phyloP scores from a whole-genome alignment of 2,797 vertebrate genomes.

The Apodemus agrarius region DNA sequence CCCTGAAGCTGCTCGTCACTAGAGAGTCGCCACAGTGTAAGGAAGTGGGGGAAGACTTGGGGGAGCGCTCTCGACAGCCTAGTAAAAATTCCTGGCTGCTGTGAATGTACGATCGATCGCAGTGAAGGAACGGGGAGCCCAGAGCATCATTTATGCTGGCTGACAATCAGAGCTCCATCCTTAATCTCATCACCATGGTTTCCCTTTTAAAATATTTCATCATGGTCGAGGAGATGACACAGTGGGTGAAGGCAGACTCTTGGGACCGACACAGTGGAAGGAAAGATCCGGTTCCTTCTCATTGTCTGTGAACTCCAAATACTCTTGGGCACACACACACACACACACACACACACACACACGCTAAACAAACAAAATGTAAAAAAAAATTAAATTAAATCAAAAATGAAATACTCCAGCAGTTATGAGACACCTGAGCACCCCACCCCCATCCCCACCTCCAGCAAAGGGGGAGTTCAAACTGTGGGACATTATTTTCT shows the following conservation, averaged over 20 bases:
- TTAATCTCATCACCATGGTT: background rate
- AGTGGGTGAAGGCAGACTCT: background rate
- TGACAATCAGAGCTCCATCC: background rate
- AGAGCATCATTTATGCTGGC: background rate
- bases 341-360: too few relatives aligned
- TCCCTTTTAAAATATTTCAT: background rate
- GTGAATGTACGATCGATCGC: too few relatives aligned
- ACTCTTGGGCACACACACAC: background rate
- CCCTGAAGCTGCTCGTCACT: background rate
- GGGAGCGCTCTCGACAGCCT: background rate
- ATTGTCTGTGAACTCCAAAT: background rate
- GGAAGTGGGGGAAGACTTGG: background rate
- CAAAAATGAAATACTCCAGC: background rate
- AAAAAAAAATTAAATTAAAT: background rate
- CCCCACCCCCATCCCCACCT: background rate
- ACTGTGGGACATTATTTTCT: background rate
- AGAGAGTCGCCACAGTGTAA: background rate
- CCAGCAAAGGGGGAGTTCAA: background rate
- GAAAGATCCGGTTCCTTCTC: background rate
- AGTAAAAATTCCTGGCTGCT: background rate
- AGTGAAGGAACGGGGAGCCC: background rate
- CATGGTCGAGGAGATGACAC: background rate
- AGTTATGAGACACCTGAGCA: constrained; percentile 9
- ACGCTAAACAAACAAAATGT: background rate
- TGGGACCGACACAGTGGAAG: too few relatives aligned